Conservation (phyloP, 2,888 invertebrate species). For the Drosophila testacea region DNA sequence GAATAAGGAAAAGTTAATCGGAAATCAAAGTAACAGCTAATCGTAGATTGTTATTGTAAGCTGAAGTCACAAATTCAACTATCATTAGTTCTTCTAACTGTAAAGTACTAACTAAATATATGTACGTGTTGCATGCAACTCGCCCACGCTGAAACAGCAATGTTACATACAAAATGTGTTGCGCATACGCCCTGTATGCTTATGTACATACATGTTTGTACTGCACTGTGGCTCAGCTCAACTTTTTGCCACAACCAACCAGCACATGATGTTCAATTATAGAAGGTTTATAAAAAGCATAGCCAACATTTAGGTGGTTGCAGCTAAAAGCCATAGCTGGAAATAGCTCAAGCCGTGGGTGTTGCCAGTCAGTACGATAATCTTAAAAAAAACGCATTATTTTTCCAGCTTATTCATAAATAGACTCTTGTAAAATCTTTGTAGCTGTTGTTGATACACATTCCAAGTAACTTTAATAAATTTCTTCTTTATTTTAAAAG, state of each 20-base stretch:
- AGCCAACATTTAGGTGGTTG: slow-evolving; percentile 38
- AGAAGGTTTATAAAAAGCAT: slow-evolving; percentile 32
- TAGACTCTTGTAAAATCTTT: neutral
- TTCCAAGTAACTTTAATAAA: neutral
- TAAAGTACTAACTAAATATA: slow-evolving; percentile 25
- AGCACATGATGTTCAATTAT: slow-evolving; percentile 48
- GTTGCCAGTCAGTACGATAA: slow-evolving; percentile 3
- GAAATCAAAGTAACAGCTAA: slow-evolving; percentile 2
- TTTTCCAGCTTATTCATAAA: slow-evolving; percentile 7
- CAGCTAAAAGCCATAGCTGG: slow-evolving; percentile 10
- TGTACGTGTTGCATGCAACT: slow-evolving; percentile 41
- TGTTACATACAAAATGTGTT: slow-evolving; percentile 17
- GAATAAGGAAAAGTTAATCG: slow-evolving; percentile 12
- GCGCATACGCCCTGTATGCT: slow-evolving; percentile 18
- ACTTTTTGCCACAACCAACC: slow-evolving; percentile 48
- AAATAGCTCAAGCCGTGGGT: slow-evolving; percentile 35
- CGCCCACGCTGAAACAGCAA: slow-evolving; percentile 1
- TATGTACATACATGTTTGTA: slow-evolving; percentile 1
- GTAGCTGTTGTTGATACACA: neutral
- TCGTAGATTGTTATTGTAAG: neutral
- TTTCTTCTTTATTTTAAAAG: neutral
- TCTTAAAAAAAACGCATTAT: neutral
- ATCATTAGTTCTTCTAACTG: slow-evolving; percentile 40
- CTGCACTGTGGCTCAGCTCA: slow-evolving; percentile 8
- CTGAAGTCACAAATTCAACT: slow-evolving; percentile 1